phyloP scores from a whole-genome alignment of 64 coral and sea anemone species.

The Porites lutea region DNA sequence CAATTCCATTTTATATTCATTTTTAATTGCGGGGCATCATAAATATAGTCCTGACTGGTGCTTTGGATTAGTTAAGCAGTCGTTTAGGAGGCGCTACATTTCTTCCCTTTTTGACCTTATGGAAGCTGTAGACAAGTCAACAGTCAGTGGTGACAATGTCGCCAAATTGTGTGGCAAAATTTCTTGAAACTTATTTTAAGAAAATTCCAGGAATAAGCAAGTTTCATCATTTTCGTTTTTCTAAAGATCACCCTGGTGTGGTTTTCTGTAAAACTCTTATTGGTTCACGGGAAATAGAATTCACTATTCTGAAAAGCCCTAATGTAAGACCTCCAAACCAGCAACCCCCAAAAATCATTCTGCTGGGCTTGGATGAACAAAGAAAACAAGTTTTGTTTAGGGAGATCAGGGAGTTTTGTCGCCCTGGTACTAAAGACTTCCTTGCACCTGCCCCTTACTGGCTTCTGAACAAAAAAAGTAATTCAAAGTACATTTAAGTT shows the following conservation, averaged over 20 bases:
- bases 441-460: slow-evolving; percentile 37
- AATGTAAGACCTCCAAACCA: slow-evolving; percentile 7
- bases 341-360: neutral
- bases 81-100: slow-evolving; percentile 12
- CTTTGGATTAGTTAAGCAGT: slow-evolving; percentile 59
- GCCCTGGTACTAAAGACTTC: slow-evolving; percentile 55
- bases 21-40: slow-evolving; percentile 64
- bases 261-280: slow-evolving; percentile 27
- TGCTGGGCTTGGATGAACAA: slow-evolving; percentile 4
- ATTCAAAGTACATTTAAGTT: no score
- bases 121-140: slow-evolving; percentile 42
- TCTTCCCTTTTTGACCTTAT: slow-evolving; percentile 39
- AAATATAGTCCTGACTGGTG: slow-evolving; percentile 67
- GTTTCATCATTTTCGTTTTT: slow-evolving; percentile 35
- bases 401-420: slow-evolving; percentile 58
- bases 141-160: slow-evolving; percentile 1
- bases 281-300: slow-evolving; percentile 23
- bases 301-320: slow-evolving; percentile 32
- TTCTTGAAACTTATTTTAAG: slow-evolving; percentile 26
- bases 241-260: slow-evolving; percentile 50
- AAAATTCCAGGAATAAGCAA: slow-evolving; percentile 38
- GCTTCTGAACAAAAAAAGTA: neutral
- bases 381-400: slow-evolving; percentile 29
- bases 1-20: slow-evolving; percentile 50
- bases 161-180: slow-evolving; percentile 13